phyloP scores from a whole-genome alignment of 2,113 vertebrate genomes.

The Chroicocephalus ridibundus region DNA sequence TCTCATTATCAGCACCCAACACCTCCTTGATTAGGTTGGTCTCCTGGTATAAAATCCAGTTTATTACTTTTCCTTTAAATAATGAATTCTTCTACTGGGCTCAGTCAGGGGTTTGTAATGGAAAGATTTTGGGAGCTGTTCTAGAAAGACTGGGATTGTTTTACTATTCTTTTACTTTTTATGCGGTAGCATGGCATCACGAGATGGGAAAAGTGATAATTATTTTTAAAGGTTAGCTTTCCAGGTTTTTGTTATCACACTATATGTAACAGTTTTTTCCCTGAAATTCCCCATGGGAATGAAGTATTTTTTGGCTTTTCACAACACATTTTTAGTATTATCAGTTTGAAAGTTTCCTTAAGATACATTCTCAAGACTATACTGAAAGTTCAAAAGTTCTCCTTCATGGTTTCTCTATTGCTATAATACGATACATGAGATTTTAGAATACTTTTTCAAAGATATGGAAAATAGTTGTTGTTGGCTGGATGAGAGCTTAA shows the following conservation, averaged over 20 bases:
- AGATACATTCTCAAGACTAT: background rate
- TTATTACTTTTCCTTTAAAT: slow-evolving; percentile 30
- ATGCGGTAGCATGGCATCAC: background rate
- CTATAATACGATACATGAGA: background rate
- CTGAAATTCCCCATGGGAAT: background rate
- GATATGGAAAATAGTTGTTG: background rate
- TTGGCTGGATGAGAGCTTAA: background rate
- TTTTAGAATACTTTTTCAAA: background rate
- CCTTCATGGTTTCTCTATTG: background rate
- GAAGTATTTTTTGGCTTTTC: background rate
- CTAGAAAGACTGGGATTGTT: background rate
- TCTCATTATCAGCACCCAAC: slow-evolving; percentile 1
- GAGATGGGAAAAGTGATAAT: background rate
- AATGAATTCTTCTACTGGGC: background rate
- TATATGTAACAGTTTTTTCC: background rate
- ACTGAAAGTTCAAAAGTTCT: background rate
- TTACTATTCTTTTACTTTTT: background rate
- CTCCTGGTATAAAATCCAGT: background rate
- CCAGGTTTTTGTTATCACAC: background rate
- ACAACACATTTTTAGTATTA: background rate
- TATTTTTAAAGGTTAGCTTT: background rate
- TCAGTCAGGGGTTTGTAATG: background rate
- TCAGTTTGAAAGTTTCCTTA: background rate
- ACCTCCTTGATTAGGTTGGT: slow-evolving; percentile 9
- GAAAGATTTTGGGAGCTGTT: background rate